Evolutionary conservation across 2,888 invertebrate genomes (phyloP).

Genomic region (Acrobasis consociella): DNA sequence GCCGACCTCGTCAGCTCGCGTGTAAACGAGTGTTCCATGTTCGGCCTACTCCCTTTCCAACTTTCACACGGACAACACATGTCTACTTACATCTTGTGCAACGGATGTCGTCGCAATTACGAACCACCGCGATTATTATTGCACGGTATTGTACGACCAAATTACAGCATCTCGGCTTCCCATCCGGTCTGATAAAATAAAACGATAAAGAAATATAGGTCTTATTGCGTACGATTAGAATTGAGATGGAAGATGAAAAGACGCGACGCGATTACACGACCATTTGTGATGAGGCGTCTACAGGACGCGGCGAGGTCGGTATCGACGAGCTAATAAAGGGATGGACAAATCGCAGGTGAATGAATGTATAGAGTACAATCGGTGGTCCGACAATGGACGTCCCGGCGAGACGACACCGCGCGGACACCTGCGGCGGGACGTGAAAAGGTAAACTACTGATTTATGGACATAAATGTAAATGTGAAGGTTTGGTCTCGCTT

Average conservation of each 20-base stretch:
- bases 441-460: slow-evolving; percentile 59
- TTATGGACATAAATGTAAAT: slow-evolving; percentile 60
- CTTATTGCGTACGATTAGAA: slow-evolving; percentile 40
- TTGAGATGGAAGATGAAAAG: slow-evolving; percentile 29
- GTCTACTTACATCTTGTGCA: slow-evolving; percentile 56
- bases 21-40: slow-evolving; percentile 38
- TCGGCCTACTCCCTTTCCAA: slow-evolving; percentile 54
- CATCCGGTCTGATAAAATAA: slow-evolving; percentile 62
- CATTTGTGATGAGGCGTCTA: slow-evolving; percentile 36
- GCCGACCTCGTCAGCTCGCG: slow-evolving; percentile 31
- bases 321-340: slow-evolving; percentile 59
- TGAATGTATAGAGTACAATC: slow-evolving; percentile 47
- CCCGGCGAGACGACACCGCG: slow-evolving; percentile 47
- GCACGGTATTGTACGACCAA: slow-evolving; percentile 76
- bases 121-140: slow-evolving; percentile 74
- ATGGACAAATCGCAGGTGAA: slow-evolving; percentile 66
- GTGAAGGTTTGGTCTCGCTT: slow-evolving; percentile 48
- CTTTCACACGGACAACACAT: slow-evolving; percentile 74
- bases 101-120: slow-evolving; percentile 80
- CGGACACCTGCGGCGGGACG: slow-evolving; percentile 55
- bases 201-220: slow-evolving; percentile 36
- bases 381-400: slow-evolving; percentile 49
- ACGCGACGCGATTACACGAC: slow-evolving; percentile 42
- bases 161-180: slow-evolving; percentile 78
- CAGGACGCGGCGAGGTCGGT: slow-evolving; percentile 48